Evolutionary conservation across 2,113 vertebrate species (phyloP), one percentile per base, ranked within the genome.

Genomic region (Peromyscus polionotus): DNA sequence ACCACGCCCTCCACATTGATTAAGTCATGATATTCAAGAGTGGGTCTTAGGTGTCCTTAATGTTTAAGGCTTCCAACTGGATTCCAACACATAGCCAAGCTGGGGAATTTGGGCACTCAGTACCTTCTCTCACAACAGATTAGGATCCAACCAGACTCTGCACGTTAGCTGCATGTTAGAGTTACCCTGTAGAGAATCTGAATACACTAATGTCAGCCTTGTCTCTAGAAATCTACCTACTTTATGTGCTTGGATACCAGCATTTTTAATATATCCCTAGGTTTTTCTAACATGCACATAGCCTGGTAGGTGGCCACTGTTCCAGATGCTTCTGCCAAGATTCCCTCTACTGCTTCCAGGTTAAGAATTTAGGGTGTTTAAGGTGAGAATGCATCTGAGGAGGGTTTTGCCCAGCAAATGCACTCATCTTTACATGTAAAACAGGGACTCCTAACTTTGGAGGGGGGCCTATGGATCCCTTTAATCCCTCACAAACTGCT

Each of bases 371-470:
- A 76, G 59, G 3, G 73, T 63, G 45, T 12, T 33, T 80, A 51
- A 36, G 45, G 42, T 95, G 39, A 93, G 95, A 96, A 92, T 68
- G 42, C 24, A 81, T 20, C 26, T 72, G 75, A n/a, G 68, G 39
- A 86, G 26, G 39, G 59, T 95, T 83, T 84, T 59, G 36, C 6
- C 20, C 68, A 81, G 51, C 1, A 13, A 9, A 67, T 42, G 81
- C 3, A 63, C 51, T 94, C 26, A 39, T 48, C 65, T 70, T 85
- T 81, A 77, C 20, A 57, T 89, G 88, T 93, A 83, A 81, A 70
- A 63, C 24, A 81, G 39, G 5, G 42, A 86, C 48, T 59, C 92
- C 72, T 90, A 96, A 80, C 75, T 95, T 79, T 61, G 39, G 39
- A 90, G 65, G 26, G 26, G 24, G 24, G 36, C 63, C 9, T 85